Evolutionary conservation across 2,113 vertebrate species (phyloP), one percentile per base, ranked within the genome.

Genomic region (Morone chrysops): DNA sequence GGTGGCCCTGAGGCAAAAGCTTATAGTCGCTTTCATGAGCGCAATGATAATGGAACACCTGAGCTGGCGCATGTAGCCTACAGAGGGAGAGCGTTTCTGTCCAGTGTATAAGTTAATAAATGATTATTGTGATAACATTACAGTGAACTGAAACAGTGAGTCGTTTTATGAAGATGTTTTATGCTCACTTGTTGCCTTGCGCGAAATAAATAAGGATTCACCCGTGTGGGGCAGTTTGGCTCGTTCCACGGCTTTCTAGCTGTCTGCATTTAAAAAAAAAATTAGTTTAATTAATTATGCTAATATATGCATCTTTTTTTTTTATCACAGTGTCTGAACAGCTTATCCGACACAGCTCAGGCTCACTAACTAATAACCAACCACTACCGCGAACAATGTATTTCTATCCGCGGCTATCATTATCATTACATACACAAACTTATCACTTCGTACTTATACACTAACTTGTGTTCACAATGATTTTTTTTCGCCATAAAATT

Each of bases 1-100:
- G 68, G 87, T 84, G 79, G 60, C 83, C 88, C 87, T 65, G 84
- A 82, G 38, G 80, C 70, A 66, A 80, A 82, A 78, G 31, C 74
- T 85, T 79, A n/a, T 6, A 36, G 69, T 40, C 13, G 6, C 71
- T 89, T 82, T 72, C 74, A 82, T 81, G 82, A 25, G 36, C 79
- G 68, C 70, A 54, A 60, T 71, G 62, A 69, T 73, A 59, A 75
- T 72, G 11, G 72, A 77, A 86, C 87, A 89, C 80, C 84, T 85
- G 66, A 66, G 50, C 51, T 18, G 31, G 14, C 13, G 18, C 57
- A 11, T 56, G 10, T 9, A 54, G 12, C 7, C 50, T 38, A 20
- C 47, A 62, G 67, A 53, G 5, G 62, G 20, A 36, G 50, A 17
- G 61, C 1, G 45, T 53, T 48, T 53, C 84, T 81, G 59, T 4